A percentile compares a stretch with the other conserved stretches of the same genome.
These are phyloP conservation scores for Sthenelais limicola DNA, from an alignment of 2,888 invertebrate genomes.

Conservation along the genomic window DNA sequence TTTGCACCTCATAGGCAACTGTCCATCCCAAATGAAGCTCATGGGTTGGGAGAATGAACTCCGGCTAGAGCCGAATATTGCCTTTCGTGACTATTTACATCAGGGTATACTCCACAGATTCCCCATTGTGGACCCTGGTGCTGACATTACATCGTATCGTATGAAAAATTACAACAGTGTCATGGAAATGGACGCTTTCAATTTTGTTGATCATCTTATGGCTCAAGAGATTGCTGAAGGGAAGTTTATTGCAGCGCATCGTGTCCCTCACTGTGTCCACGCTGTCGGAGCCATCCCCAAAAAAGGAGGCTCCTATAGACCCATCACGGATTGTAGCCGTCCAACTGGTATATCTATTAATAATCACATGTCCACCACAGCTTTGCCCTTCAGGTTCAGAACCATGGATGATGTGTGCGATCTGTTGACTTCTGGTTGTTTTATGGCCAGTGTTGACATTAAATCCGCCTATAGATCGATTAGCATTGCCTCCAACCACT, in stretches of 20 bases:
- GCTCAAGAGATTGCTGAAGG: background rate
- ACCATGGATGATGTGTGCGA: background rate
- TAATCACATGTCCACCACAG: background rate
- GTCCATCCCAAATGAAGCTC: no score
- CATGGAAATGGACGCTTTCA: no score
- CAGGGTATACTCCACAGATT: no score
- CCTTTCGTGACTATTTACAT: no score
- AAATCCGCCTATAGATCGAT: background rate
- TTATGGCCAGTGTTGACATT: conserved; percentile 1
- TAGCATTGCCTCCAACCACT: no score
- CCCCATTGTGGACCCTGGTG: no score
- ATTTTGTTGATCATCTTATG: background rate
- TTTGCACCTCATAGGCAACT: no score
- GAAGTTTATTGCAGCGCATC: background rate
- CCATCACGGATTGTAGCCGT: background rate
- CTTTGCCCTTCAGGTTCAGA: background rate
- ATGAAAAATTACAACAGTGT: no score
- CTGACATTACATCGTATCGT: no score
- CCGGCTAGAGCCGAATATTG: no score
- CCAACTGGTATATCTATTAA: background rate
- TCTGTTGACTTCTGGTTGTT: background rate
- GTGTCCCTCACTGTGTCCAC: background rate
- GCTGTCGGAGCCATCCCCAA: background rate
- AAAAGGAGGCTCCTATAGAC: background rate
- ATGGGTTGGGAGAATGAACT: no score